A percentile compares a stretch with the other conserved stretches of the same genome.
Evolutionary conservation across 2,888 invertebrate species (phyloP).

Genomic region (Arge pagana): DNA sequence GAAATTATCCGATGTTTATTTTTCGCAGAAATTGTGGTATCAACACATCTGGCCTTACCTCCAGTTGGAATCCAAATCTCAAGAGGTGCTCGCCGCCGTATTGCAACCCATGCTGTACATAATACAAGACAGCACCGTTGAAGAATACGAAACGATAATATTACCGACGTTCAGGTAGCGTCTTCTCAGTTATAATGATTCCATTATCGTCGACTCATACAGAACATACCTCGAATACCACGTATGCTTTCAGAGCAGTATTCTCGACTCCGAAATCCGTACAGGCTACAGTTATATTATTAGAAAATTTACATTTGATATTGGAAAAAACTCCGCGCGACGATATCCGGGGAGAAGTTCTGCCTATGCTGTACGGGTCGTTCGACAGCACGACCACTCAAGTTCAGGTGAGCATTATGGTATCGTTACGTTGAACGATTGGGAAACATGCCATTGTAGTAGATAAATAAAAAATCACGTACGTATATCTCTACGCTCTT

Average conservation of each 20-base stretch:
- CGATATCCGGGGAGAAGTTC: conserved; percentile 78
- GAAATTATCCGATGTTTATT: not conserved
- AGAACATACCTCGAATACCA: conserved; percentile 11
- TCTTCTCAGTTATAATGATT: not conserved
- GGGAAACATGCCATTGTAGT: too few species aligned
- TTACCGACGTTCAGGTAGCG: conserved; percentile 83
- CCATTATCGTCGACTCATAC: conserved; percentile 7
- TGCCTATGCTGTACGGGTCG: conserved; percentile 84
- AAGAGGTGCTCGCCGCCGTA: conserved; percentile 85
- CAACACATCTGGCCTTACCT: conserved; percentile 92
- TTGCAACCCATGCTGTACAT: conserved; percentile 83
- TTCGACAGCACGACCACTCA: conserved; percentile 88
- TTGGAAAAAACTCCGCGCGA: conserved; percentile 84
- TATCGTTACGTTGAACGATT: not conserved
- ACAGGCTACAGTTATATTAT: conserved; percentile 83
- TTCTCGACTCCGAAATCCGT: conserved; percentile 80
- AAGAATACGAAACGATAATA: conserved; percentile 81
- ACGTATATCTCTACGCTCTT: not conserved
- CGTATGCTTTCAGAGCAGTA: conserved; percentile 64
- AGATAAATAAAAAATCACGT: too few species aligned
- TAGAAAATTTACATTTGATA: conserved; percentile 88
- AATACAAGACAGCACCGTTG: conserved; percentile 75
- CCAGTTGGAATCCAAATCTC: conserved; percentile 80
- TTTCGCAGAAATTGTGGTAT: conserved; percentile 88
- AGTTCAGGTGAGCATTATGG: conserved; percentile 73